These are phyloP conservation scores for Zhuqinia jingwanae DNA, from an alignment of 2,888 invertebrate species.

Conservation along the genomic window DNA sequence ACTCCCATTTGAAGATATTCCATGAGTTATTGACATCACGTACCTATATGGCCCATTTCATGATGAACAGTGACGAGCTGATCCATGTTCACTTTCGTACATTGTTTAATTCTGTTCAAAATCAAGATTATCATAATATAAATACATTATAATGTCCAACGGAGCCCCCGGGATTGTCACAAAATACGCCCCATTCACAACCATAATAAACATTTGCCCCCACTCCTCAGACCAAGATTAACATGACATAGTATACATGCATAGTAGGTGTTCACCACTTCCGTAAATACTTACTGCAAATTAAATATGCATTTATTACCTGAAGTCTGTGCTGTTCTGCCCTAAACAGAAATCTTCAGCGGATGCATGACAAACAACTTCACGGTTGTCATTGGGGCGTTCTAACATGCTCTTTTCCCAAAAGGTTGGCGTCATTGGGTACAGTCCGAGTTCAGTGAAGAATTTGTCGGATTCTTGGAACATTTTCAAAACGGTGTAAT, in stretches of 20 bases:
- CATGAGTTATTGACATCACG: too few species aligned
- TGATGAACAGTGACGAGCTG: conserved; percentile 87
- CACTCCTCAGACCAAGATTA: too few species aligned
- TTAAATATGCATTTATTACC: conserved; percentile 59
- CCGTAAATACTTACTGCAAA: too few species aligned
- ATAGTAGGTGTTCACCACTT: too few species aligned
- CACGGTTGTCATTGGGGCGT: conserved; percentile 86
- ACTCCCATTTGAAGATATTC: too few species aligned
- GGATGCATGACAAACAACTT: conserved; percentile 80
- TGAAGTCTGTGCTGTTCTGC: conserved; percentile 73
- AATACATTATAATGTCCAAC: too few species aligned
- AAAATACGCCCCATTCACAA: too few species aligned
- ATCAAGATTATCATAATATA: not conserved
- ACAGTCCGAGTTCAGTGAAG: conserved; percentile 90
- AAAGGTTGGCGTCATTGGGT: conserved; percentile 90
- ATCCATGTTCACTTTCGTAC: conserved; percentile 80
- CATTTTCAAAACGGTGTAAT: conserved; percentile 75
- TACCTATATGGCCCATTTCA: conserved; percentile 88
- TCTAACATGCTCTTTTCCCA: conserved; percentile 92
- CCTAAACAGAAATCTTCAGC: conserved; percentile 78
- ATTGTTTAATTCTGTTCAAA: conserved; percentile 80
- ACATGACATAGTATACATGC: too few species aligned
- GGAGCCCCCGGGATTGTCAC: too few species aligned
- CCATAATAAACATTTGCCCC: too few species aligned
- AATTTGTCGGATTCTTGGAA: conserved; percentile 87